Conservation (phyloP, 2,888 invertebrate genomes). For the Asteroscopus sphinx region DNA sequence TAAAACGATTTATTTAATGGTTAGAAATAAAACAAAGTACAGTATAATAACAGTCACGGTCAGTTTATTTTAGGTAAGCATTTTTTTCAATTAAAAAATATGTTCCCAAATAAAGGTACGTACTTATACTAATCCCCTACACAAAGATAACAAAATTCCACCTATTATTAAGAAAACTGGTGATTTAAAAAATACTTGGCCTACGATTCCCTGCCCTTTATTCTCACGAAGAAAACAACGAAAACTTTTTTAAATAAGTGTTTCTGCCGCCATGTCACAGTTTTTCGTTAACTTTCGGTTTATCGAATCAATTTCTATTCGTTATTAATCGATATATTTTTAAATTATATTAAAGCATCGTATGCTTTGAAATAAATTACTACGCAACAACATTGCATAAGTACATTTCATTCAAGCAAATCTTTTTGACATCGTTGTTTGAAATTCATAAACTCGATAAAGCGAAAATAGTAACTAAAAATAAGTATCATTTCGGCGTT, state of each 20-base stretch:
- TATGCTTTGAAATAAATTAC: background rate
- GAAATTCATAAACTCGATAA: background rate
- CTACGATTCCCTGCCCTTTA: too few species aligned
- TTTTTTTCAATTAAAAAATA: too few species aligned
- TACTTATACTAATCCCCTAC: too few species aligned
- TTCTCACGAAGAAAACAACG: background rate
- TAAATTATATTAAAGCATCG: background rate
- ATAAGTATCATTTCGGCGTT: background rate
- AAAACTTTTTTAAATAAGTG: background rate
- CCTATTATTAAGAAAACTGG: slow-evolving; percentile 1
- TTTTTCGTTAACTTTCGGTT: background rate
- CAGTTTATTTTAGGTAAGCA: too few species aligned
- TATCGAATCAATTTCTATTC: background rate
- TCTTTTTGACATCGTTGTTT: background rate
- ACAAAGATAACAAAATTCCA: background rate
- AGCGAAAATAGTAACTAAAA: background rate
- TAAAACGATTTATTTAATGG: too few species aligned
- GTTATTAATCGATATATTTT: background rate
- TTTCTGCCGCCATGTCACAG: background rate
- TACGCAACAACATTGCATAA: background rate
- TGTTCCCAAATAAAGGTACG: background rate
- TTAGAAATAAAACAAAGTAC: too few species aligned
- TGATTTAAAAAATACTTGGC: background rate
- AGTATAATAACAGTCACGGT: too few species aligned
- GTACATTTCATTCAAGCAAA: slow-evolving; percentile 9